Evolutionary conservation across 2,888 invertebrate species (phyloP).

Genomic region (Onchidella celtica): DNA sequence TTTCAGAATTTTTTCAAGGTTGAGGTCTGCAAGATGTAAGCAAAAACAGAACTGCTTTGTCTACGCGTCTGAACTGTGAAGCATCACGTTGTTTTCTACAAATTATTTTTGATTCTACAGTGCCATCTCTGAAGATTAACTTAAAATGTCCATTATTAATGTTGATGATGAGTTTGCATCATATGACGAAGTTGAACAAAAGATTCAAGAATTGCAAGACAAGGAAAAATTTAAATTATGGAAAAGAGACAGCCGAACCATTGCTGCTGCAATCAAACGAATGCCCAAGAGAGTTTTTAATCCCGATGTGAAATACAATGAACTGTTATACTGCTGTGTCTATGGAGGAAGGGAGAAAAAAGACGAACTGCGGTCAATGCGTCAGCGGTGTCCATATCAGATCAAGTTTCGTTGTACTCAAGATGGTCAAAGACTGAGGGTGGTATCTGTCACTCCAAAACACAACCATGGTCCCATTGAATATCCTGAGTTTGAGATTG

Average conservation of each 20-base stretch:
- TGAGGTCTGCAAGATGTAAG: too few species aligned
- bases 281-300: slow-evolving; percentile 46
- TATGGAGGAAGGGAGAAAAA: slow-evolving; percentile 46
- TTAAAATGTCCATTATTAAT: slow-evolving; percentile 37
- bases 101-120: too few species aligned
- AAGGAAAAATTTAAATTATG: slow-evolving; percentile 44
- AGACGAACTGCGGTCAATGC: slow-evolving; percentile 44
- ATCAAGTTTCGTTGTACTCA: slow-evolving; percentile 45
- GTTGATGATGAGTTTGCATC: slow-evolving; percentile 46
- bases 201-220: slow-evolving; percentile 44
- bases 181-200: slow-evolving; percentile 45
- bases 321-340: slow-evolving; percentile 44
- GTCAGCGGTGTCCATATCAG: slow-evolving; percentile 44
- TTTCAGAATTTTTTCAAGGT: too few species aligned
- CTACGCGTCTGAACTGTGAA: too few species aligned
- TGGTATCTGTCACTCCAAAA: slow-evolving; percentile 39
- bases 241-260: slow-evolving; percentile 47
- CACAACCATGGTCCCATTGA: slow-evolving; percentile 42
- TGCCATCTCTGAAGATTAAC: too few species aligned
- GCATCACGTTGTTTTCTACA: too few species aligned
- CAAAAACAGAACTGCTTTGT: too few species aligned
- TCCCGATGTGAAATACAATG: slow-evolving; percentile 45
- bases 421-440: slow-evolving; percentile 40
- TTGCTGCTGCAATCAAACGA: slow-evolving; percentile 43
- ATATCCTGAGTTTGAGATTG: slow-evolving; percentile 29